phyloP scores from a whole-genome alignment of 2,888 invertebrate species.

The Drosophila mimica region DNA sequence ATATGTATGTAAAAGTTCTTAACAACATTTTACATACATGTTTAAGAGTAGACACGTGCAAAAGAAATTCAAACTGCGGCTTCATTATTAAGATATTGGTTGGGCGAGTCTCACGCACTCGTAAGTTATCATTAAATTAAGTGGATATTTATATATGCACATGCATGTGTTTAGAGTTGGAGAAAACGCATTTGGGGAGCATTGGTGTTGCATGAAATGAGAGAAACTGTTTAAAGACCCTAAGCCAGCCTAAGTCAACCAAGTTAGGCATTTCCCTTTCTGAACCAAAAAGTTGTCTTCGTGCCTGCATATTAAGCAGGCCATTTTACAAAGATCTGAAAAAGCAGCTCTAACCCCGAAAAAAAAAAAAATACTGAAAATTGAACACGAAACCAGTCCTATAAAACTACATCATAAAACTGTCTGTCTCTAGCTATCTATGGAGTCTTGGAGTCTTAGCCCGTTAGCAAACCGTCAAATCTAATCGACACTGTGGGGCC shows the following conservation, averaged over 20 bases:
- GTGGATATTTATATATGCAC: background rate
- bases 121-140: background rate
- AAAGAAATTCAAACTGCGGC: background rate
- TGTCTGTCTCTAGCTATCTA: constrained; percentile 48
- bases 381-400: constrained; percentile 58
- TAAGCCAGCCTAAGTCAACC: background rate
- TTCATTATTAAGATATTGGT: background rate
- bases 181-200: constrained; percentile 31
- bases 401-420: constrained; percentile 67
- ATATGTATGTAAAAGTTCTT: rapidly evolving
- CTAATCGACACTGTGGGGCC: constrained; percentile 49
- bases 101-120: background rate
- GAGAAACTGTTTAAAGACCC: constrained; percentile 31
- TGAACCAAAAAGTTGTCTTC: constrained; percentile 34
- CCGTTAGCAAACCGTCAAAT: constrained; percentile 51
- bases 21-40: background rate
- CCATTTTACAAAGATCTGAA: constrained; percentile 7
- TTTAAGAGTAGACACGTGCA: background rate
- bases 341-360: background rate
- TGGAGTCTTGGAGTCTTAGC: constrained; percentile 17
- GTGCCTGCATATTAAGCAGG: constrained; percentile 60
- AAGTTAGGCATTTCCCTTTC: constrained; percentile 45
- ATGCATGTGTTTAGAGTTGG: background rate
- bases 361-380: background rate
- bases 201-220: constrained; percentile 18